Percentiles rank a stretch among this genome's conserved stretches.
These are phyloP conservation scores for Batillaria attramentaria DNA, from an alignment of 1,140 invertebrate species.

Conservation along the genomic window DNA sequence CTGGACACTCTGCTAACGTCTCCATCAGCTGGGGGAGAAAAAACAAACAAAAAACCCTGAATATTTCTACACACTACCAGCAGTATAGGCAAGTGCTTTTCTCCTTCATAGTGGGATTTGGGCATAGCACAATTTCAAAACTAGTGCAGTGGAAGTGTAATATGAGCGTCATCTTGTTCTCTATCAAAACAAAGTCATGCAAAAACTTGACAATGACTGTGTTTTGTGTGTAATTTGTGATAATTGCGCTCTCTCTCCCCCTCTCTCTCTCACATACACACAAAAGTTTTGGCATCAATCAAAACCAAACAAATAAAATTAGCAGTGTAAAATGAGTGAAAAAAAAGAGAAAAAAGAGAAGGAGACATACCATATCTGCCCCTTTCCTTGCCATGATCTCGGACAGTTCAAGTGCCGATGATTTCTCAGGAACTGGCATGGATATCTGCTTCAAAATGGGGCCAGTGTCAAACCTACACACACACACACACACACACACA, in stretches of 20 bases:
- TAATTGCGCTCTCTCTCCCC: not conserved
- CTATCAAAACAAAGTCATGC: not conserved
- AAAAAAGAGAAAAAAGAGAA: not conserved
- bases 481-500: slow-evolving; percentile 79
- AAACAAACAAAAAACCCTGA: not conserved
- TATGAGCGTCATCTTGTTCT: not conserved
- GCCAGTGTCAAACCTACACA: no score
- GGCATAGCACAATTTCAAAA: not conserved
- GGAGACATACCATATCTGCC: slow-evolving; percentile 74
- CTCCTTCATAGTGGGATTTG: not conserved
- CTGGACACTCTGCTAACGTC: not conserved
- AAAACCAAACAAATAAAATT: not conserved
- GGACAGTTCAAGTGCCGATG: slow-evolving; percentile 80
- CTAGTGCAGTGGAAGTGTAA: no score
- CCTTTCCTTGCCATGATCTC: slow-evolving; percentile 80
- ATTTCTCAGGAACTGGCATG: slow-evolving; percentile 77
- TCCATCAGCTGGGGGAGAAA: not conserved
- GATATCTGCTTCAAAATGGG: slow-evolving; percentile 82
- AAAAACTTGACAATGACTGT: not conserved
- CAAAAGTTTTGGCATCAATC: not conserved
- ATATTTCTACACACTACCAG: not conserved
- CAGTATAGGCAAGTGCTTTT: not conserved
- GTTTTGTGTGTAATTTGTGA: not conserved
- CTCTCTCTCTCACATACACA: no score
- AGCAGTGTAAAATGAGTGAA: not conserved